Evolutionary conservation across 2,113 vertebrate genomes (phyloP).

Genomic region (Forbesichthys papilliferus): DNA sequence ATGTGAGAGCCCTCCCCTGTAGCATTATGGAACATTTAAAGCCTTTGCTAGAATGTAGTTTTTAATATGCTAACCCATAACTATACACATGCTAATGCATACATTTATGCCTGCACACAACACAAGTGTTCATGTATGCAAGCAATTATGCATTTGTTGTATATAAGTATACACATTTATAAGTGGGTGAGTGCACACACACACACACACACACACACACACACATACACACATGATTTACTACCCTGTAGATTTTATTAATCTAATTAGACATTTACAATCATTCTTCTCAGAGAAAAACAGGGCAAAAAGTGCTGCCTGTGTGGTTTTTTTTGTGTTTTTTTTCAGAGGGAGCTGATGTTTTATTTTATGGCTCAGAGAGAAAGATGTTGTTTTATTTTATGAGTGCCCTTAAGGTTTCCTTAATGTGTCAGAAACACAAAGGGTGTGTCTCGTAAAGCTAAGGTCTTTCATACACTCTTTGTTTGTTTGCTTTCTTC

Average conservation of each 20-base stretch:
- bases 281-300: constrained; percentile 62
- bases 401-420: constrained; percentile 66
- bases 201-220: constrained; percentile 37
- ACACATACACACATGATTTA: constrained; percentile 59
- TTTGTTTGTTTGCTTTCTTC: background rate
- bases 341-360: constrained; percentile 53
- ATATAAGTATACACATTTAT: background rate
- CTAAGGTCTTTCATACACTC: constrained; percentile 24
- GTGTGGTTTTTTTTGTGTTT: constrained; percentile 52
- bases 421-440: constrained; percentile 73
- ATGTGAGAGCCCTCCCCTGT: constrained; percentile 27
- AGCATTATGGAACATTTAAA: constrained; percentile 49
- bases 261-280: constrained; percentile 76
- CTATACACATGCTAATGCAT: constrained; percentile 28
- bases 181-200: constrained; percentile 1
- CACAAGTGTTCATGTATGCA: constrained; percentile 16
- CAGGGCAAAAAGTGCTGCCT: constrained; percentile 69
- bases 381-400: constrained; percentile 74
- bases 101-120: constrained; percentile 17
- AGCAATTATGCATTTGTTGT: background rate
- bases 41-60: constrained; percentile 49
- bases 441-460: constrained; percentile 57
- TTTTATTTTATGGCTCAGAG: constrained; percentile 62
- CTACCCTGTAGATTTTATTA: constrained; percentile 72
- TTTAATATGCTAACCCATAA: constrained; percentile 40